Conservation (phyloP, 2,888 invertebrate genomes). For the Sminthurides aquaticus region DNA sequence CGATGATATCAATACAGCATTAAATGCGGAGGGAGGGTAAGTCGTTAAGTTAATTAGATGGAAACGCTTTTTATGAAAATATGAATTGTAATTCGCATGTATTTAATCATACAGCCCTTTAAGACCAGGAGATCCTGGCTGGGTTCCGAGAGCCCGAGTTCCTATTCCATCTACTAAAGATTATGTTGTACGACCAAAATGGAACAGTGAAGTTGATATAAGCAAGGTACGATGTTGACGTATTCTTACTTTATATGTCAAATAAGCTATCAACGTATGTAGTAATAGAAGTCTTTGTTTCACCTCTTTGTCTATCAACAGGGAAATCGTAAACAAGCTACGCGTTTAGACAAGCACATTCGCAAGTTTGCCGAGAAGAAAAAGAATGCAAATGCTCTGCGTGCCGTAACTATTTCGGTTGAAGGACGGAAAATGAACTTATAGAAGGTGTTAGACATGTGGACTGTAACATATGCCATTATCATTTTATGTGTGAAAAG, state of each 20-base stretch:
- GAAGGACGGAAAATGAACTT: constrained; percentile 95
- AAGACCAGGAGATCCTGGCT: constrained; percentile 90
- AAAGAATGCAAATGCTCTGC: constrained; percentile 67
- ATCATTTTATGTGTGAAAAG: too few species aligned
- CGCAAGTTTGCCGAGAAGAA: constrained; percentile 78
- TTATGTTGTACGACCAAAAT: constrained; percentile 88
- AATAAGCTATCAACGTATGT: too few species aligned
- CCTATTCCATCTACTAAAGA: constrained; percentile 92
- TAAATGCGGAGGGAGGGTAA: constrained; percentile 50
- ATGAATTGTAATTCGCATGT: neutral
- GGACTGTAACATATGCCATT: too few species aligned
- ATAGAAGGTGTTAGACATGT: too few species aligned
- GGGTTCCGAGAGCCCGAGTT: constrained; percentile 89
- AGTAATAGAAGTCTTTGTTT: too few species aligned
- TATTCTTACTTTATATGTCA: too few species aligned
- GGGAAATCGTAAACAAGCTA: constrained; percentile 60
- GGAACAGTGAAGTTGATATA: constrained; percentile 80
- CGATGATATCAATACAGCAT: constrained; percentile 59
- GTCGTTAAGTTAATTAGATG: constrained; percentile 22
- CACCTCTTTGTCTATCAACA: constrained; percentile 11
- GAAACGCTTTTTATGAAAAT: neutral
- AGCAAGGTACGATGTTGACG: constrained; percentile 55
- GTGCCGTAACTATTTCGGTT: constrained; percentile 90
- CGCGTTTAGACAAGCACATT: constrained; percentile 85
- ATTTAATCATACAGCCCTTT: constrained; percentile 53